Conservation (phyloP, 2,113 vertebrate genomes). For the Misgurnus mizolepis region DNA sequence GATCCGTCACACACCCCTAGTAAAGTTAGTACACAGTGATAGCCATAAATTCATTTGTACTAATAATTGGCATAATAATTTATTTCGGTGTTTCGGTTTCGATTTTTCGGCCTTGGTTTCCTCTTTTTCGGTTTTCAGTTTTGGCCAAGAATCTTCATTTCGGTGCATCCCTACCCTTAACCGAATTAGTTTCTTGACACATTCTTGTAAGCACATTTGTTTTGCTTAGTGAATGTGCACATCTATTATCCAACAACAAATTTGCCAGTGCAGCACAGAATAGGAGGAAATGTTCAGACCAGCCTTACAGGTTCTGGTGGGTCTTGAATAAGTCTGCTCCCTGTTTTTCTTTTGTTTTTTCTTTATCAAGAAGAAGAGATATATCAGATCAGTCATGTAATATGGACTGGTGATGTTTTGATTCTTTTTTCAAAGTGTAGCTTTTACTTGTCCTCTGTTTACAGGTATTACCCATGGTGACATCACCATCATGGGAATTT, state of each 20-base stretch:
- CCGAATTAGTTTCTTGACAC: not conserved
- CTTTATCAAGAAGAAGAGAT: not conserved
- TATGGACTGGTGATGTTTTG: not conserved
- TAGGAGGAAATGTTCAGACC: not conserved
- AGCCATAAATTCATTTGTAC: no score
- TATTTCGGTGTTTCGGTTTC: no score
- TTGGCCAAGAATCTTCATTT: no score
- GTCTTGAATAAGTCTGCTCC: not conserved
- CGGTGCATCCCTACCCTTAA: no score
- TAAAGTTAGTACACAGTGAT: no score
- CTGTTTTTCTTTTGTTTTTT: not conserved
- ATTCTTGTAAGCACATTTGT: not conserved
- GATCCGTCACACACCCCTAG: no score
- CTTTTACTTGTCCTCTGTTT: not conserved
- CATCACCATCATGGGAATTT: not conserved
- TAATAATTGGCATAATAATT: no score
- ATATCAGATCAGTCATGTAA: not conserved
- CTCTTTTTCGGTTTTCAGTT: no score
- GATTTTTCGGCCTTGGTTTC: no score
- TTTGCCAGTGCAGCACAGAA: not conserved
- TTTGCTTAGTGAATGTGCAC: no score
- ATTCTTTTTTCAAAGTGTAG: not conserved
- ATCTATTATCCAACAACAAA: not conserved
- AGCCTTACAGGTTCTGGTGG: not conserved
- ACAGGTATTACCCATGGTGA: not conserved